These are phyloP conservation scores for human (Homo sapiens) DNA, from an alignment of 2,113 vertebrate genomes.

Conservation along the genomic window GRCh38 chr6:37209501-37210000, in stretches of 20 bases:
- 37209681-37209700: not conserved
- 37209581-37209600: not conserved
- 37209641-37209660: not conserved
- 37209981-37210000: not conserved
- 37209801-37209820: fast-evolving
- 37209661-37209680: not conserved
- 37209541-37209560: not conserved
- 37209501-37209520: not conserved
- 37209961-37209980: fast-evolving
- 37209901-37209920: not conserved
- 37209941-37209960: not conserved
- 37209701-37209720: not conserved
- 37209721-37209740: not conserved
- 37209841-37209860: not conserved
- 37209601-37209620: not conserved
- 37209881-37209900: fast-evolving
- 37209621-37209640: not conserved
- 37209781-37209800: not conserved
- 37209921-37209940: not conserved
- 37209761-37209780: not conserved
- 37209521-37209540: not conserved
- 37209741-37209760: not conserved
- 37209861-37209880: not conserved
- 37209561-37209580: too few species aligned
- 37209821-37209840: not conserved